phyloP scores from a whole-genome alignment of 2,113 vertebrate species.

The Nyctereutes procyonoides region DNA sequence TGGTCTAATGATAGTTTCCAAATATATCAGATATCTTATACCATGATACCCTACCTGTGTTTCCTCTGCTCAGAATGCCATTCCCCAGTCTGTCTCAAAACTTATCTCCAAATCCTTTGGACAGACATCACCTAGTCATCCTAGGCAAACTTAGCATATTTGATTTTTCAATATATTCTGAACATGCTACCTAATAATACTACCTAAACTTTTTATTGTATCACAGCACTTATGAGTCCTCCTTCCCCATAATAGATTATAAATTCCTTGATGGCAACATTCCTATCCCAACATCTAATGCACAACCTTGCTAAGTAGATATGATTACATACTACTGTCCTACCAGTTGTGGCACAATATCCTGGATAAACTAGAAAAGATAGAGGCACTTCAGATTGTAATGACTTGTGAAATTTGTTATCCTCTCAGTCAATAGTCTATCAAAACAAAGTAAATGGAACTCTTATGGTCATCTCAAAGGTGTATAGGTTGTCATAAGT shows the following conservation, averaged over 20 bases:
- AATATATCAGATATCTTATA: background rate
- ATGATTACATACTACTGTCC: background rate
- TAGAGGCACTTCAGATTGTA: background rate
- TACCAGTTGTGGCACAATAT: background rate
- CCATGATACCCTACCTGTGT: background rate
- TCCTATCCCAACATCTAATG: background rate
- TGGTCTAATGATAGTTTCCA: background rate
- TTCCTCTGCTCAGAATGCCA: background rate
- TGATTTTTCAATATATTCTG: background rate
- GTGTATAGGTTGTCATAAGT: background rate
- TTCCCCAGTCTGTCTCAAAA: background rate
- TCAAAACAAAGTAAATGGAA: background rate
- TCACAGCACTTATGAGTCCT: background rate
- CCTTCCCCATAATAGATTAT: background rate
- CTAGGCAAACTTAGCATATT: background rate
- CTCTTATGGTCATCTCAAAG: background rate
- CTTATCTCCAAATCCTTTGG: background rate
- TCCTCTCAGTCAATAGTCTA: background rate
- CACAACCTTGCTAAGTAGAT: background rate
- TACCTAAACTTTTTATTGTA: background rate
- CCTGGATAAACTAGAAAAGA: background rate
- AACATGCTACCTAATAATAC: background rate
- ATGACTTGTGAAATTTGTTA: background rate
- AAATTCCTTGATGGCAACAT: background rate
- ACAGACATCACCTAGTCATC: background rate